Evolutionary conservation across 1,140 invertebrate genomes (phyloP), one percentile per base, ranked within the genome.

Genomic region (Pemphigus obesinymphae): DNA sequence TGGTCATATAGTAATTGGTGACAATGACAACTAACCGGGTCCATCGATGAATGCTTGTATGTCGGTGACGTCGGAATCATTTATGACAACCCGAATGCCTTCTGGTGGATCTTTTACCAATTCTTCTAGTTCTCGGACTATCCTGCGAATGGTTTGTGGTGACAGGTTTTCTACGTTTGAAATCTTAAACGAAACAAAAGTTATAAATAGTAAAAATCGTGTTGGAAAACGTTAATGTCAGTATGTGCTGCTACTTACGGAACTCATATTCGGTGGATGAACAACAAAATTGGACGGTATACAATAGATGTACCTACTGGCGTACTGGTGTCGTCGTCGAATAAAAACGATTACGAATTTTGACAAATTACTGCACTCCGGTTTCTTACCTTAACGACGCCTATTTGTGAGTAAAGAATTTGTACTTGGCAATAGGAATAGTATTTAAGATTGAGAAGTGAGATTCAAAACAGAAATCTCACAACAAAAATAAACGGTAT

Each of bases 91-190:
- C 89, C 94, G 92, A 83, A 97, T 95, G 66, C 95, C 96, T 89
- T 97, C 96, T 20, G 94, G 93, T 82, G 95, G 94, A 84, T 92
- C 89, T 83, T 89, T 89, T 72, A 90, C 89, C 83, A 97, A 88
- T 84, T 94, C 92, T 84, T 91, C 90, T 87, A 96, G 90, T 89
- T 97, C 95, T 87, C 93, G 94, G 34, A 91, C 91, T 61, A 97
- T 92, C 86, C 92, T 90, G 43, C 95, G 88, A 50, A 97, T 95
- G 63, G 94, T 94, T 89, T 97, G 95, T n/a, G 96, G 96, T 75
- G 95, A 95, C 78, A 97, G 88, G 89, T 97, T 97, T 88, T 97
- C 96, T 82, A 97, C 94, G 89, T 97, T 97, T 31, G 93, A 94
- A 88, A 92, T 92, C 91, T 92, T 84, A 82, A 63, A 40, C 13